phyloP scores from a whole-genome alignment of 2,797 vertebrate species.

The Babyrousa celebensis region DNA sequence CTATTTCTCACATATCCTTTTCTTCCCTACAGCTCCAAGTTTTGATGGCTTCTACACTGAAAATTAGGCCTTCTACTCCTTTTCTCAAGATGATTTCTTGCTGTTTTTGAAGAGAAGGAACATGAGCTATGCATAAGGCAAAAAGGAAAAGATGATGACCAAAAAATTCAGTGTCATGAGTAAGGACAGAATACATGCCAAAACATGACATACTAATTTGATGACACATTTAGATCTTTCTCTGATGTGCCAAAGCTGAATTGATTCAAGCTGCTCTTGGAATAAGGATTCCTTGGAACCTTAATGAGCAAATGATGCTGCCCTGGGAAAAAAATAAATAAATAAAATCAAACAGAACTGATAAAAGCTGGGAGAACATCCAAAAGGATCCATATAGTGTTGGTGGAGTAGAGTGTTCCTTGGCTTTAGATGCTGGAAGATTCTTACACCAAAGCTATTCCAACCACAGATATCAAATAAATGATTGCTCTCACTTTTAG shows the following conservation, averaged over 20 bases:
- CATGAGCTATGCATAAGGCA: constrained; percentile 13
- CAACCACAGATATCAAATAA: neutral
- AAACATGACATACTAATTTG: constrained; percentile 72
- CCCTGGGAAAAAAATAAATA: constrained; percentile 34
- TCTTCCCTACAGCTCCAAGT: neutral
- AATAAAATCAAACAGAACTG: constrained; percentile 57
- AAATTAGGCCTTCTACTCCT: neutral
- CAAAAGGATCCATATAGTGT: neutral
- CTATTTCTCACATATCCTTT: neutral
- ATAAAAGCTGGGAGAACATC: constrained; percentile 75
- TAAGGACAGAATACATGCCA: constrained; percentile 63
- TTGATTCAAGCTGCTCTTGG: constrained; percentile 83
- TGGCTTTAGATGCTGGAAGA: neutral
- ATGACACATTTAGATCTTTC: constrained; percentile 61
- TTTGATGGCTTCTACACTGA: neutral
- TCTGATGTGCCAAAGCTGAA: constrained; percentile 78
- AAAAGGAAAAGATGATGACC: constrained; percentile 56
- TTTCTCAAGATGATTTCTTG: constrained; percentile 47
- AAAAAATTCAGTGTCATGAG: neutral
- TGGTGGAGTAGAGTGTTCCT: neutral
- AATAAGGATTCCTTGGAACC: constrained; percentile 46
- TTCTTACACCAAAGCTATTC: neutral
- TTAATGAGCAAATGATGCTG: constrained; percentile 42
- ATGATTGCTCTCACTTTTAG: neutral
- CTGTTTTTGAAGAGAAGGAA: neutral